Base-by-base conservation (phyloP, 2,888 invertebrate genomes). In the Hemithea aestivaria region DNA sequence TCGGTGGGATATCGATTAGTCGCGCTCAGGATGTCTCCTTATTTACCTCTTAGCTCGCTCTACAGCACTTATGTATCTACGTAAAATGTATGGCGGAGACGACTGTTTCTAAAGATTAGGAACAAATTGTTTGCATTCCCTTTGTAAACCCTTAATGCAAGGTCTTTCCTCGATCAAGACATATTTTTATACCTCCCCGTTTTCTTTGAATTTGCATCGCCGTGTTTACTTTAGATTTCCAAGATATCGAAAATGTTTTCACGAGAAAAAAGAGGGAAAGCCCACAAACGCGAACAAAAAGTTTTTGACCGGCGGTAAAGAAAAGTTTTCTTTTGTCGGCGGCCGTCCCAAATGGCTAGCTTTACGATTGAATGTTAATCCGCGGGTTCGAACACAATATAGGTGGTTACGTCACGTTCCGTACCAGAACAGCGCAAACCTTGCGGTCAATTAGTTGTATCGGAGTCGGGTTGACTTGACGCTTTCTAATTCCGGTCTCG, bases 381-480 rank as follows among this genome's bases (percentile, higher is more conserved):
- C 36, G 22, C 29, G 22, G 28, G 26, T 16, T 16, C 16, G 16
- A 16, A 16, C 5, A 16, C 5, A 16, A 38, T 10, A 28, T 34
- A 34, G 39, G 28, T 31, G 45, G 38, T 74, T 76, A 73, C 71
- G 59, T 75, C 67, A 74, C 60, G 69, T 76, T 73, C 64, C 63
- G 33, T 26, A 67, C 64, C 66, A 66, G 76, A 76, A 73, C 65
- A 68, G 73, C 62, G 77, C 75, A 75, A 79, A 81, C 73, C 75
- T 81, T 83, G 83, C 67, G 84, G 85, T 82, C 83, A 79, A 79
- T 84, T 83, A 81, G 81, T 71, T 65, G 71, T 70, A 71, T 62
- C 68, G 66, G 58, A 65, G 66, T 65, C 65, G 66, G 61, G 55
- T 60, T 58, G 58, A 41, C 71, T 79, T 73, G 82, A 77, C 82